phyloP scores from a whole-genome alignment of 2,888 invertebrate genomes.

The Cryptocheilus praepositus region DNA sequence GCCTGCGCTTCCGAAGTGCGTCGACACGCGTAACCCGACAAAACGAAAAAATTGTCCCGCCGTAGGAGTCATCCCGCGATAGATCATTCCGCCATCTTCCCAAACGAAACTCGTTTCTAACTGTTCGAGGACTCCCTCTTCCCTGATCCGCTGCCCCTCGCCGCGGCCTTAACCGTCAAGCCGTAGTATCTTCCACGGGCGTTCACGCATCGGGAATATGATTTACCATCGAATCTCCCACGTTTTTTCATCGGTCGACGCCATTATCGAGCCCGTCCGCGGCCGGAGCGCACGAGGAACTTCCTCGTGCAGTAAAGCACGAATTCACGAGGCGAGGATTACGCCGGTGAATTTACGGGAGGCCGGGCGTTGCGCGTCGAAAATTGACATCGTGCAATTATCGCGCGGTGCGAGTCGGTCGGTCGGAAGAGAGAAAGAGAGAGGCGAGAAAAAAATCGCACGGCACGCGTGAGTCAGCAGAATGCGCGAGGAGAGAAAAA shows the following conservation, averaged over 20 bases:
- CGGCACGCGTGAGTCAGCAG: background rate
- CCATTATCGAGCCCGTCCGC: slow-evolving; percentile 26
- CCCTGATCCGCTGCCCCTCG: slow-evolving; percentile 19
- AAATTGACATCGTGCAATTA: slow-evolving; percentile 29
- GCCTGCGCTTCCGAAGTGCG: too few species aligned
- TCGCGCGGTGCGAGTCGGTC: background rate
- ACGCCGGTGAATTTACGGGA: slow-evolving; percentile 36
- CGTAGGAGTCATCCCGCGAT: slow-evolving; percentile 19
- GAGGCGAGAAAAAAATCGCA: too few species aligned
- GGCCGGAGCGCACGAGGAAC: slow-evolving; percentile 12
- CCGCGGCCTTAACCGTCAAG: slow-evolving; percentile 30
- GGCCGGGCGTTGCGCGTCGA: slow-evolving; percentile 7
- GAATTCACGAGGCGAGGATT: slow-evolving; percentile 34
- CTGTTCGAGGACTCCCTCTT: slow-evolving; percentile 16
- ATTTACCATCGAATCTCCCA: slow-evolving; percentile 49
- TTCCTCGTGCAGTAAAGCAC: slow-evolving; percentile 29
- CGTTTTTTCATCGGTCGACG: slow-evolving; percentile 27
- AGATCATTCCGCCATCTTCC: slow-evolving; percentile 34
- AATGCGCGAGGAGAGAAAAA: slow-evolving; percentile 1
- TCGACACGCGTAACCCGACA: slow-evolving; percentile 4
- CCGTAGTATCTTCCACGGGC: slow-evolving; percentile 30
- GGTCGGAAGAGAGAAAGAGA: too few species aligned
- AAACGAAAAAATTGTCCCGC: slow-evolving; percentile 10
- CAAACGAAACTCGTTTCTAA: slow-evolving; percentile 37
- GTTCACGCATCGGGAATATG: slow-evolving; percentile 35